Evolutionary conservation across 2,113 vertebrate species (phyloP).

Genomic region (Malurus cyaneus): DNA sequence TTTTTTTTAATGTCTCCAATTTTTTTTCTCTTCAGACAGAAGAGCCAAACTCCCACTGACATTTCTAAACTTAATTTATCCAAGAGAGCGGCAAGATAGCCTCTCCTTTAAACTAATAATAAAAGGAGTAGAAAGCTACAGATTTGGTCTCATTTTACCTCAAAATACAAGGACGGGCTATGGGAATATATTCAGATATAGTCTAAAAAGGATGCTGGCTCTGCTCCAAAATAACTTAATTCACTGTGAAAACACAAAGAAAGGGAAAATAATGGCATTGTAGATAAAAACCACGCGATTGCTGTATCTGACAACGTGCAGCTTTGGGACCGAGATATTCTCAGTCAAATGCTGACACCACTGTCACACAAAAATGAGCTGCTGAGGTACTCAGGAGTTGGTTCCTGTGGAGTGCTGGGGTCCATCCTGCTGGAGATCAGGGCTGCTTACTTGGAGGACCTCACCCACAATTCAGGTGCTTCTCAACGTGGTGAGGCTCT

Average conservation of each 20-base stretch:
- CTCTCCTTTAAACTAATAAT: not conserved
- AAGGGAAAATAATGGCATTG: slow-evolving; percentile 17
- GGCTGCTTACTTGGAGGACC: not conserved
- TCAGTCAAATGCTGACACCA: slow-evolving; percentile 12
- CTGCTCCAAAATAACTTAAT: slow-evolving; percentile 36
- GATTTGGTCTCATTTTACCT: not conserved
- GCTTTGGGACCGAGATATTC: not conserved
- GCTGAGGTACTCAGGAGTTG: not conserved
- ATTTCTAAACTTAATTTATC: not conserved
- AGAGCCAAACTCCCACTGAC: not conserved
- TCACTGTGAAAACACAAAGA: slow-evolving; percentile 25
- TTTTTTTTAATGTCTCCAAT: not conserved
- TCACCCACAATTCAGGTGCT: not conserved
- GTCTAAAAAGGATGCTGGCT: not conserved
- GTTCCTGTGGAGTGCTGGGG: not conserved
- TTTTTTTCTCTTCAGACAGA: not conserved
- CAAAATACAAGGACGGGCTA: not conserved
- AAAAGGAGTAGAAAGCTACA: not conserved
- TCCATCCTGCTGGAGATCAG: accelerated
- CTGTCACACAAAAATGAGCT: not conserved
- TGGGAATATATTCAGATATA: slow-evolving; percentile 31
- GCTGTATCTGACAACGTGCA: not conserved
- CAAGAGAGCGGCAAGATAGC: not conserved
- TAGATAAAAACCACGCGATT: slow-evolving; percentile 20
- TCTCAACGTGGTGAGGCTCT: not conserved